Conservation (phyloP, 1,140 invertebrate genomes). For the Drosophila albomicans region DNA sequence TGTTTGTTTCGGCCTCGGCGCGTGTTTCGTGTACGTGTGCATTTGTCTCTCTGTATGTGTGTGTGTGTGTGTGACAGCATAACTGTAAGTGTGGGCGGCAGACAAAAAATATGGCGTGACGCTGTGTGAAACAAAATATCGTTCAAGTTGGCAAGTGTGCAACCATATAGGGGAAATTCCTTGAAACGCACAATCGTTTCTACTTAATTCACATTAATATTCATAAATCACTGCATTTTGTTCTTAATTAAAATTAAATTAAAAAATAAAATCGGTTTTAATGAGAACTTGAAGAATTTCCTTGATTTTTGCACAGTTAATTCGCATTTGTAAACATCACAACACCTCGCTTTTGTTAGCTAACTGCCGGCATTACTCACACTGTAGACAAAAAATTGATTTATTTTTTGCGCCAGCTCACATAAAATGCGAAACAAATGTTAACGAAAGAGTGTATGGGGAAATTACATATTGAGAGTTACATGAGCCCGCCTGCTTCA, state of each 20-base stretch:
- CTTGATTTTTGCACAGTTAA: slow-evolving; percentile 4
- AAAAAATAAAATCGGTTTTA: not conserved
- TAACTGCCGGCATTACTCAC: slow-evolving; percentile 1
- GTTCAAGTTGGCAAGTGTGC: slow-evolving; percentile 19
- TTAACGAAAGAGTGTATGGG: not conserved
- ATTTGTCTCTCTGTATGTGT: not conserved
- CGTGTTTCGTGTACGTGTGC: slow-evolving; percentile 35
- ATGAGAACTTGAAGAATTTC: not conserved
- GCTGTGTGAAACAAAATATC: slow-evolving; percentile 18
- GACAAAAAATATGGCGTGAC: slow-evolving; percentile 14
- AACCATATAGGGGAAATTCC: slow-evolving; percentile 21
- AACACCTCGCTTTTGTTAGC: slow-evolving; percentile 1
- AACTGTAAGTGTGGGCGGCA: slow-evolving; percentile 32
- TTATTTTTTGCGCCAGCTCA: slow-evolving; percentile 20
- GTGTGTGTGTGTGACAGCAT: slow-evolving; percentile 20
- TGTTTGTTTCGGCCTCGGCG: slow-evolving; percentile 39
- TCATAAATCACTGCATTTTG: not conserved
- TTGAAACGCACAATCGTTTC: not conserved
- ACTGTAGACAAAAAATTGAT: slow-evolving; percentile 6
- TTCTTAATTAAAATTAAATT: not conserved
- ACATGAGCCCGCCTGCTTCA: not conserved
- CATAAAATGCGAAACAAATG: slow-evolving; percentile 21
- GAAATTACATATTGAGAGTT: slow-evolving; percentile 5
- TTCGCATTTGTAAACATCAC: not conserved
- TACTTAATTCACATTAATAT: not conserved